Conservation (phyloP, 2,113 vertebrate genomes). For the Nannobrachium achirus region DNA sequence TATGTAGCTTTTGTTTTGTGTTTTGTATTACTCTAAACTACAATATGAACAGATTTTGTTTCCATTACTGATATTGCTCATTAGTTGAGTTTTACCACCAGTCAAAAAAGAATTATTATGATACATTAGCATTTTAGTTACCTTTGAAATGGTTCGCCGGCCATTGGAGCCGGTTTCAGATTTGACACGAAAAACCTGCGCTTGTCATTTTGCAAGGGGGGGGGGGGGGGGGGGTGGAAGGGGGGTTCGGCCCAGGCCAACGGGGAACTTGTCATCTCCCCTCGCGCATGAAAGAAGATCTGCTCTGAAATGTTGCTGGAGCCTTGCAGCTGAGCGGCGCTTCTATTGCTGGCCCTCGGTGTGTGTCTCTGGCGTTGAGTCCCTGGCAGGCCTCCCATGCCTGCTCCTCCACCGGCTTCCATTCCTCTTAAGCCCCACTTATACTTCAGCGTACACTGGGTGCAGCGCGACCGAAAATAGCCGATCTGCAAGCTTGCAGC, state of each 20-base stretch:
- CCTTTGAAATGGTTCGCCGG: background rate
- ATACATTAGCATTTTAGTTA: background rate
- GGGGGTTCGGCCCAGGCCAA: constrained; percentile 30
- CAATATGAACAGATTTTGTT: background rate
- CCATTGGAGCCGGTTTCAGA: constrained; percentile 7
- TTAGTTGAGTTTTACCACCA: too few species aligned
- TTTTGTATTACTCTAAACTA: background rate
- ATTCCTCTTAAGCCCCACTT: too few species aligned
- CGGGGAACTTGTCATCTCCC: constrained; percentile 15
- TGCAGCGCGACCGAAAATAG: too few species aligned
- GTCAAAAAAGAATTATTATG: background rate
- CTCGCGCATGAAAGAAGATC: constrained; percentile 52
- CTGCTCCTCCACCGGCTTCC: constrained; percentile 45
- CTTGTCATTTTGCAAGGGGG: constrained; percentile 22
- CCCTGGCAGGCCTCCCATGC: constrained; percentile 60
- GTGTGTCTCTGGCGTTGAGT: constrained; percentile 65
- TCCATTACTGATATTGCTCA: background rate
- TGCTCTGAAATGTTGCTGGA: constrained; percentile 59
- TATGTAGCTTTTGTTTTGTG: background rate
- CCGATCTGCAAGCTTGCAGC: too few species aligned
- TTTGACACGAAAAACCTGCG: constrained; percentile 7
- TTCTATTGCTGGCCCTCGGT: constrained; percentile 63
- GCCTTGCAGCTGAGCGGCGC: constrained; percentile 61
- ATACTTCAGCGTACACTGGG: too few species aligned
- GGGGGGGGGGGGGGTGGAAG: too few species aligned